Percentiles rank a stretch among this genome's conserved stretches.
These are phyloP conservation scores for Halcyon chelicuti DNA, from an alignment of 2,797 vertebrate genomes.

Conservation along the genomic window DNA sequence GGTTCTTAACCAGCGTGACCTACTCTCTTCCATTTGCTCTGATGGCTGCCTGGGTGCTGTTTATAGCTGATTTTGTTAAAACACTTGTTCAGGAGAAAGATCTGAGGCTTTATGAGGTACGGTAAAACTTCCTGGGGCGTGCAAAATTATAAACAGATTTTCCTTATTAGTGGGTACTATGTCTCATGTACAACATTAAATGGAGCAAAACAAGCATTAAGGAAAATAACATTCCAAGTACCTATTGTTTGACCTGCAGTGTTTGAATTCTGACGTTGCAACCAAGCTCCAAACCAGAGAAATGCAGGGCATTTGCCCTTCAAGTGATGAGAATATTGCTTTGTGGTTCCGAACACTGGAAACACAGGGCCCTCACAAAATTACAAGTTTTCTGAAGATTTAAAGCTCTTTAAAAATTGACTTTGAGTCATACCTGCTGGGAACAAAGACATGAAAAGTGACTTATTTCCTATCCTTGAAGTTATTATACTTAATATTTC, in stretches of 20 bases:
- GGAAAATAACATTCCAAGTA: neutral
- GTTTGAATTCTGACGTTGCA: neutral
- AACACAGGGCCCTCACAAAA: neutral
- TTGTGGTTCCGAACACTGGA: neutral
- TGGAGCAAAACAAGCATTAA: constrained; percentile 15
- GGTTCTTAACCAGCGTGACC: constrained; percentile 92
- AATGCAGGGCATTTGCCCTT: neutral
- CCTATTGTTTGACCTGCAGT: constrained; percentile 7
- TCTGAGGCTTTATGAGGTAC: constrained; percentile 94
- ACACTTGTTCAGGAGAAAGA: constrained; percentile 96
- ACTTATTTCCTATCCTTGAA: constrained; percentile 29
- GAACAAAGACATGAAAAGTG: constrained; percentile 26
- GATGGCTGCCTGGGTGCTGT: constrained; percentile 96
- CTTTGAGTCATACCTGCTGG: neutral
- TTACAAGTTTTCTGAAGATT: constrained; percentile 13
- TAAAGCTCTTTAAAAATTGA: constrained; percentile 20
- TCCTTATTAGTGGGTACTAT: neutral
- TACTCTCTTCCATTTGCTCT: constrained; percentile 93
- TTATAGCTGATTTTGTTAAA: constrained; percentile 95
- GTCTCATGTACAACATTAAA: constrained; percentile 6
- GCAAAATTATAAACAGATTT: constrained; percentile 45
- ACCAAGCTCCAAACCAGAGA: neutral
- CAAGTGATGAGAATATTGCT: neutral
- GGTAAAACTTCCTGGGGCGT: constrained; percentile 10
- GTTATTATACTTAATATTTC: constrained; percentile 59